Evolutionary conservation across 2,113 vertebrate species (phyloP).

Genomic region (Bettongia penicillata): DNA sequence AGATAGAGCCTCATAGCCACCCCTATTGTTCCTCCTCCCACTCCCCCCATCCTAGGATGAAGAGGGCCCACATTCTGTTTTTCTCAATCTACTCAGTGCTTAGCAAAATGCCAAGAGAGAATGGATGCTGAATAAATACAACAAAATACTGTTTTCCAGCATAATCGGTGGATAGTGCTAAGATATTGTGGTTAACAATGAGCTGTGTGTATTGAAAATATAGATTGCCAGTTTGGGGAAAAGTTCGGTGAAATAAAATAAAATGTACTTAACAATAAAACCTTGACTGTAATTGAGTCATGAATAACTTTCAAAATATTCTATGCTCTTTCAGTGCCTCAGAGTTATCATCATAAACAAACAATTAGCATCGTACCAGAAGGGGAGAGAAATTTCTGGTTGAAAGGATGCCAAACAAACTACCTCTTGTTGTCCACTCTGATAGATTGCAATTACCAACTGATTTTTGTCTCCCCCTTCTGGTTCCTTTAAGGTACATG

Average conservation of each 20-base stretch:
- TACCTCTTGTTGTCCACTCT: not conserved
- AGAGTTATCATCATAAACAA: accelerated
- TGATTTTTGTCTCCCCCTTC: not conserved
- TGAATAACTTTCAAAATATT: not conserved
- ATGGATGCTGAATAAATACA: not conserved
- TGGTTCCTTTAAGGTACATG: slow-evolving; percentile 84
- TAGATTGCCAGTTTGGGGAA: not conserved
- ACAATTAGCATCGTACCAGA: not conserved
- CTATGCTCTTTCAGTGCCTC: not conserved
- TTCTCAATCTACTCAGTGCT: not conserved
- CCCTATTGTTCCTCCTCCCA: not conserved
- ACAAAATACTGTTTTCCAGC: not conserved
- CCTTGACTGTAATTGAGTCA: not conserved
- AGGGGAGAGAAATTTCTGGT: not conserved
- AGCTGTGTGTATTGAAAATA: not conserved
- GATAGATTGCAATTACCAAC: not conserved
- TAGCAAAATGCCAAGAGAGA: slow-evolving; percentile 3
- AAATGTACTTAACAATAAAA: not conserved
- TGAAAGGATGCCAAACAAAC: not conserved
- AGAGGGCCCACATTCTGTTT: not conserved
- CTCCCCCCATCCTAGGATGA: not conserved
- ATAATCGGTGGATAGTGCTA: not conserved
- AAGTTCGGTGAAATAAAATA: not conserved
- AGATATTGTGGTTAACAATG: not conserved
- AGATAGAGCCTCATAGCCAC: not conserved